phyloP scores from a whole-genome alignment of 1,140 invertebrate species.

The Aricia agestis region DNA sequence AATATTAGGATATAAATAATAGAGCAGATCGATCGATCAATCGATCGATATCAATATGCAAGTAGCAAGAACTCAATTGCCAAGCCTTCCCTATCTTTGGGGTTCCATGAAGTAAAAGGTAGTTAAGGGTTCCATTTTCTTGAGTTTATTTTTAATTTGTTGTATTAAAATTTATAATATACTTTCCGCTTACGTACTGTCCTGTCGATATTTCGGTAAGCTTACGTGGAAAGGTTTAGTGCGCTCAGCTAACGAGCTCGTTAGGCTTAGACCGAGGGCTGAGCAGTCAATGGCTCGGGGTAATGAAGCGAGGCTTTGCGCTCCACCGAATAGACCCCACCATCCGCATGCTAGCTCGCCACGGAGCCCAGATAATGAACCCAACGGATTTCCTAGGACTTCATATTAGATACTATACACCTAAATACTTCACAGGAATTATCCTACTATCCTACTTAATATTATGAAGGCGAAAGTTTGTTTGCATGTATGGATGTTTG shows the following conservation, averaged over 20 bases:
- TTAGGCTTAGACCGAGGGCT: constrained; percentile 9
- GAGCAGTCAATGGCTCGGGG: not conserved
- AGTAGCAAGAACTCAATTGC: too few species aligned
- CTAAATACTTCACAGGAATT: too few species aligned
- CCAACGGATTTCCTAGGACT: not conserved
- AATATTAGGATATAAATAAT: too few species aligned
- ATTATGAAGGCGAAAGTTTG: too few species aligned
- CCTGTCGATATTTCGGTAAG: not conserved
- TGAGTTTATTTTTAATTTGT: too few species aligned
- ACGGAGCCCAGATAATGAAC: not conserved
- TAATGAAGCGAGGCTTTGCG: constrained; percentile 10
- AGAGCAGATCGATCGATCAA: too few species aligned
- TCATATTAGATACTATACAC: not conserved
- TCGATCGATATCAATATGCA: too few species aligned
- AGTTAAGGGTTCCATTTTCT: too few species aligned
- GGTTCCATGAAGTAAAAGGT: too few species aligned
- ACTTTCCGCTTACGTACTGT: not conserved
- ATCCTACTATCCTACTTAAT: too few species aligned
- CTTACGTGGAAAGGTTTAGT: not conserved
- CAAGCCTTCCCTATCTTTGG: too few species aligned
- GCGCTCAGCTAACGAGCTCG: constrained; percentile 7
- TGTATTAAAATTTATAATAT: not conserved
- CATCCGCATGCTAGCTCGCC: not conserved
- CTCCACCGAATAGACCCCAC: not conserved
- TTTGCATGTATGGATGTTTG: too few species aligned